phyloP scores from a whole-genome alignment of 2,113 vertebrate species.

The Onychostoma macrolepis region DNA sequence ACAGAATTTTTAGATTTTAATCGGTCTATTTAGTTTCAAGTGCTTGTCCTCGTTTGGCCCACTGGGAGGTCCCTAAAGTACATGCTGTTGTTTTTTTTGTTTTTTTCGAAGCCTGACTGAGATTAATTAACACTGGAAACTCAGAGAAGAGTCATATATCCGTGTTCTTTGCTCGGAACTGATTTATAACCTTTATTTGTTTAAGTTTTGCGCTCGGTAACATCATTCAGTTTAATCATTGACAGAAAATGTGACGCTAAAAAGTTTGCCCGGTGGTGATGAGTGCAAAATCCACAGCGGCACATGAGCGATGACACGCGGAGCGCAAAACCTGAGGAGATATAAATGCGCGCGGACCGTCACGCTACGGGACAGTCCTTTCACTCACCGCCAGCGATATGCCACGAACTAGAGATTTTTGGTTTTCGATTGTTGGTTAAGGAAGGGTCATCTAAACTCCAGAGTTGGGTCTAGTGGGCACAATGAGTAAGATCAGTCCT shows the following conservation, averaged over 20 bases:
- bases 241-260: constrained; percentile 17
- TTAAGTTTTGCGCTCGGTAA: constrained; percentile 21
- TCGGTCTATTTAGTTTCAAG: background rate
- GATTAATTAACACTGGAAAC: background rate
- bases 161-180: background rate
- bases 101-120: background rate
- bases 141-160: background rate
- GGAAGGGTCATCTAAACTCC: background rate
- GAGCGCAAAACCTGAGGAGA: constrained; percentile 32
- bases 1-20: background rate
- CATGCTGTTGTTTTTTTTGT: too few species aligned
- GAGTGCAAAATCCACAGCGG: constrained; percentile 37
- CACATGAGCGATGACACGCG: background rate
- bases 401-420: background rate
- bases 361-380: background rate
- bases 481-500: constrained; percentile 50
- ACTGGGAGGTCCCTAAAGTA: background rate
- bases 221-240: constrained; percentile 39
- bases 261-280: background rate
- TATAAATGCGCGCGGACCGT: constrained; percentile 31
- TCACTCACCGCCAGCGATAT: background rate
- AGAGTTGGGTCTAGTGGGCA: background rate
- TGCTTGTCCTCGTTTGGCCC: background rate
- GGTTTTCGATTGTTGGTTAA: background rate
- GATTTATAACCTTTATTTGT: constrained; percentile 11